Base-by-base conservation (phyloP, 2,888 invertebrate genomes). In the Ommatoiulus sabulosus region DNA sequence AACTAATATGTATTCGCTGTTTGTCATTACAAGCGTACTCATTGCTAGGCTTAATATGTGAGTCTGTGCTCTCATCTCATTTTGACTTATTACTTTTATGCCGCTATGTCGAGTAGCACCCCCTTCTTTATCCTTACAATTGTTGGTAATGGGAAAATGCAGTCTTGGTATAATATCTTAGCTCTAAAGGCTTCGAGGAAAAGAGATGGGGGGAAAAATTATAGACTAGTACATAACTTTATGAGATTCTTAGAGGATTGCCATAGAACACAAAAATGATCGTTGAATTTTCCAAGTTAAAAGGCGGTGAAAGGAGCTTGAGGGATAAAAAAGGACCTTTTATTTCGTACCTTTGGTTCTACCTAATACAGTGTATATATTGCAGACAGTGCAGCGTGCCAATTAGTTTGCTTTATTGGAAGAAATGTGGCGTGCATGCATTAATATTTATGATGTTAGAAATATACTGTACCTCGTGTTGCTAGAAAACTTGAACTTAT, bases 91-190 rank as follows among this genome's bases (percentile, higher is more conserved):
- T 72, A 10, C 72, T n/a, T 24, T 8, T 20, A 6, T n/a, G n/a
- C 63, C 6, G 8, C 20, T n/a, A 10, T 3, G 72, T 24, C 72
- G 24, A 72, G 8, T 24, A n/a, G 24, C 35, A 12, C 35, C 80
- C 24, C 35, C 0, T 35, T 72, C 10, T 57, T 35, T 35, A 80
- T 12, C 35, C 80, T 35, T 24, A 80, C 15, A 80, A 80, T 35
- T 80, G 35, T 35, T 15, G 80, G 80, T 80, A 80, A 35, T 80
- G 3, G 80, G 2, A 35, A 80, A 80, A 80, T 80, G 12, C 80
- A 80, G 80, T 7, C 80, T 80, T 80, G 35, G 35, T 80, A 35
- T n/a, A 57, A 57, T n/a, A 57, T 57, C n/a, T 17, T 80, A 80
- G 12, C 35, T 80, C 35, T 35, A 12, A 80, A 80, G 80, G 35